Percentiles rank a stretch among this genome's conserved stretches.
Conservation (phyloP, 1,140 invertebrate genomes). For the Drosophila mayri region DNA sequence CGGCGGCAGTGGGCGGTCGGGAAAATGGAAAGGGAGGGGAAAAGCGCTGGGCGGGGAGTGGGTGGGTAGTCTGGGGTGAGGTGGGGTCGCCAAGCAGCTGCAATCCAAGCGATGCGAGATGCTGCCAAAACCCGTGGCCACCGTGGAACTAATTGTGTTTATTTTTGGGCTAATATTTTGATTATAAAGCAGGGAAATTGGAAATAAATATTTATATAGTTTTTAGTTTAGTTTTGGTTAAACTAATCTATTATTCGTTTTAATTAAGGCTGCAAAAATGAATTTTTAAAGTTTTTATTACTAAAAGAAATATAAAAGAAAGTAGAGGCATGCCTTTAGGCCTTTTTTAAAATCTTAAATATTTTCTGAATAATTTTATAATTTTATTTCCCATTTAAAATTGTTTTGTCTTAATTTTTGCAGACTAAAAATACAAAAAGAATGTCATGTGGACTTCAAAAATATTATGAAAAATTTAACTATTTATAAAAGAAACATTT, state of each 20-base stretch:
- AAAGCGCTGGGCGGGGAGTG: slow-evolving; percentile 7
- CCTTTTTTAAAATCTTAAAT: no score
- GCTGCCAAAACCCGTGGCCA: slow-evolving; percentile 55
- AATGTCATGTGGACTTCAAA: not conserved
- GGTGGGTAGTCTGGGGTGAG: slow-evolving; percentile 47
- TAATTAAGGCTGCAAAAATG: no score
- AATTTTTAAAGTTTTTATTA: no score
- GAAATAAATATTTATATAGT: not conserved
- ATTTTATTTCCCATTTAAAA: no score
- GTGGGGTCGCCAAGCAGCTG: slow-evolving; percentile 62
- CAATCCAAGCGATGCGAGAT: slow-evolving; percentile 35
- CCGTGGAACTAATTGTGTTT: slow-evolving; percentile 15
- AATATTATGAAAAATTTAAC: not conserved
- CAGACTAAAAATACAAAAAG: not conserved
- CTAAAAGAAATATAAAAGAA: no score
- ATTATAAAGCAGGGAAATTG: not conserved
- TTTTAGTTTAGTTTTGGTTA: no score
- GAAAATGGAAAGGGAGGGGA: slow-evolving; percentile 9
- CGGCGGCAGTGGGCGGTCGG: slow-evolving; percentile 60
- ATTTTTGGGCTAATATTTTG: not conserved
- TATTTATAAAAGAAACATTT: not conserved
- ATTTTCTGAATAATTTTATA: no score
- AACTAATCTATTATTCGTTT: no score
- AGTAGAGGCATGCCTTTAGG: no score
- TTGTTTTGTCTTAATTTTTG: not conserved